Evolutionary conservation across 2,113 vertebrate genomes (phyloP), one percentile per base, ranked within the genome.

Genomic region (Athene cunicularia): DNA sequence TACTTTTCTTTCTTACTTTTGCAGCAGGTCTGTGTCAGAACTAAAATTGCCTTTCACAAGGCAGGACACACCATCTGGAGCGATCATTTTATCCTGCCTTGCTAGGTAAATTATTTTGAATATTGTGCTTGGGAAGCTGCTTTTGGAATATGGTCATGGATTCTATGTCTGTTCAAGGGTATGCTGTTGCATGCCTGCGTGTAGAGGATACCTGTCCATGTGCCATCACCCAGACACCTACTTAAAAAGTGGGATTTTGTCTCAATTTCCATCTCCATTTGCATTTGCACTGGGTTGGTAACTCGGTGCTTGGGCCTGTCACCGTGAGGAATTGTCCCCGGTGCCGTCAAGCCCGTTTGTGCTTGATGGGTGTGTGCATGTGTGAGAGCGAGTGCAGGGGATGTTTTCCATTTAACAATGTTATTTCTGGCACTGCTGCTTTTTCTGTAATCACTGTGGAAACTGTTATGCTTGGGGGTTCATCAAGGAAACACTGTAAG

Each of bases 381-480:
- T 17, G 41, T 17, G 55, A 59, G 80, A 37, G 88, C 8, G 9
- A 68, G 93, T 0, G 15, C 86, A 79, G 91, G 93, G 92, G 95
- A 97, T 84, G 93, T 86, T 98, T 98, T 95, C 94, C 90, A 63
- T 94, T 49, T 72, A 70, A 43, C n/a, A 5, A 2, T 45, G 90
- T 90, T 91, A 95, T 96, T 97, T 96, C 96, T 96, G 97, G 97
- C 96, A 39, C 52, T 4, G 49, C 77, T 60, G 94, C 41, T 83
- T 82, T 87, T 79, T 90, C 89, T 89, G 90, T 88, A 85, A 96
- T 97, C 92, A 18, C 96, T 90, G 92, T 97, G 97, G 97, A 97
- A 98, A 96, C 89, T 94, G 95, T 93, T 90, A 45, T 80, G 74
- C 94, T 93, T 96, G 91, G 39, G 88, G n/a, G 88, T 84, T 96